Base-by-base conservation (phyloP, 2,888 invertebrate species). In the Drosophila recens region DNA sequence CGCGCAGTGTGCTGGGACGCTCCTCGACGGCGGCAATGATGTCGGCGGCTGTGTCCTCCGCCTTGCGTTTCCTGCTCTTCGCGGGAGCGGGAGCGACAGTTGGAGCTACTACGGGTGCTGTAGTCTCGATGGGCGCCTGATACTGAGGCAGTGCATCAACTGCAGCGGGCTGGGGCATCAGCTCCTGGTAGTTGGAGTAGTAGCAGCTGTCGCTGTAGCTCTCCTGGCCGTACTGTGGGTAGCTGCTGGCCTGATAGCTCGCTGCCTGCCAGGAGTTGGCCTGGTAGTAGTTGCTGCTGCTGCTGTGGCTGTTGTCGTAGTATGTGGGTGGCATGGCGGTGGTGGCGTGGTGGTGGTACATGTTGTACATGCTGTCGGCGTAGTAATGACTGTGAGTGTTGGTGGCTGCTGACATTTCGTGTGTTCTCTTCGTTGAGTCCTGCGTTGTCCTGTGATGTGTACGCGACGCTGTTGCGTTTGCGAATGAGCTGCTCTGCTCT, bases 1-100 rank as follows among this genome's bases (percentile, higher is more conserved):
- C 94, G 76, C 95, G 93, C 20, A 95, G 90, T 45, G 95, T 95
- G 72, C 91, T 92, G 15, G 92, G 91, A 1, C 87, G 79, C 54
- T 91, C 92, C 38, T 87, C 86, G 1, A 80, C 74, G 52, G 75
- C 71, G 34, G 81, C 75, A 27, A 79, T 80, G 52, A 78, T 71
- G 9, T 77, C 82, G 0, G 72, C 85, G 0, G 74, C 67, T 4
- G 23, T 67, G 1, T 87, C 80, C 17, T 83, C 81, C 4, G 88
- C 83, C 61, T 73, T 86, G 52, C 87, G 90, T 45, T 88, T 88
- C 5, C 64, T 43, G 23, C 62, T 53, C 68, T 81, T 89, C 0
- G 63, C 65, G 4, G 54, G 45, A 8, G 20, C 36, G 36, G 77
- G 30, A 23, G 30, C 52, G 36, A 67, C 20, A 15, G 20, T 49